phyloP scores from a whole-genome alignment of 1,140 invertebrate genomes.

The Drosophila orosa region DNA sequence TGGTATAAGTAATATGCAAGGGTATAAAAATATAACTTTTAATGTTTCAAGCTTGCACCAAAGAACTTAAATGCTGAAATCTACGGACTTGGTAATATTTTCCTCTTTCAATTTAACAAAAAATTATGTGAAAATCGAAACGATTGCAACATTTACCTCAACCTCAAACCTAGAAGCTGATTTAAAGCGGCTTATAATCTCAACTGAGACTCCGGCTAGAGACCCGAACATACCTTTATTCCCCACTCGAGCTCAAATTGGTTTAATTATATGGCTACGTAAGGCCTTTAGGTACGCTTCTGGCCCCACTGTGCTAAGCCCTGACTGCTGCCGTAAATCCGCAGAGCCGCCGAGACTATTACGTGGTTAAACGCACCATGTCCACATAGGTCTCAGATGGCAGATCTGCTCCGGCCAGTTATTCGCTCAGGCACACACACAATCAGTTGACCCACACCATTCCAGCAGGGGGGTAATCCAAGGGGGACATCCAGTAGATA shows the following conservation, averaged over 20 bases:
- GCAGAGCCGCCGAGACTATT: slow-evolving; percentile 53
- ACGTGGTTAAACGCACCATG: slow-evolving; percentile 65
- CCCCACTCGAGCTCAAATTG: slow-evolving; percentile 33
- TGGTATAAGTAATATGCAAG: no score
- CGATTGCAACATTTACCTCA: background rate
- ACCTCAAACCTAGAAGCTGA: background rate
- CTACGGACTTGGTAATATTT: background rate
- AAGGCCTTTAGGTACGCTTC: slow-evolving; percentile 3
- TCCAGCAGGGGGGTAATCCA: background rate
- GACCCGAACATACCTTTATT: slow-evolving; percentile 17
- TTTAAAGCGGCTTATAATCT: slow-evolving; percentile 29
- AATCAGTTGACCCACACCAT: slow-evolving; percentile 40
- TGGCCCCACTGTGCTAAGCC: slow-evolving; percentile 42
- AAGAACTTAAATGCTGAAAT: background rate
- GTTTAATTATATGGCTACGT: slow-evolving; percentile 41
- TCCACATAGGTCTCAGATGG: slow-evolving; percentile 59
- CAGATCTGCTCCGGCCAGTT: slow-evolving; percentile 41
- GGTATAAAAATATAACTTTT: background rate
- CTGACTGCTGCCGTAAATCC: slow-evolving; percentile 44
- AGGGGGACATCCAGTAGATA: slow-evolving; percentile 17
- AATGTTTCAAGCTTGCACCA: background rate
- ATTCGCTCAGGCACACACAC: slow-evolving; percentile 59
- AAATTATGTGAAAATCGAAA: slow-evolving; percentile 1
- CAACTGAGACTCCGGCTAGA: background rate
- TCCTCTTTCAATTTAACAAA: background rate